A percentile compares a stretch with the other conserved stretches of the same genome.
These are phyloP conservation scores for Aphis craccivora DNA, from an alignment of 1,140 invertebrate species.

Conservation along the genomic window DNA sequence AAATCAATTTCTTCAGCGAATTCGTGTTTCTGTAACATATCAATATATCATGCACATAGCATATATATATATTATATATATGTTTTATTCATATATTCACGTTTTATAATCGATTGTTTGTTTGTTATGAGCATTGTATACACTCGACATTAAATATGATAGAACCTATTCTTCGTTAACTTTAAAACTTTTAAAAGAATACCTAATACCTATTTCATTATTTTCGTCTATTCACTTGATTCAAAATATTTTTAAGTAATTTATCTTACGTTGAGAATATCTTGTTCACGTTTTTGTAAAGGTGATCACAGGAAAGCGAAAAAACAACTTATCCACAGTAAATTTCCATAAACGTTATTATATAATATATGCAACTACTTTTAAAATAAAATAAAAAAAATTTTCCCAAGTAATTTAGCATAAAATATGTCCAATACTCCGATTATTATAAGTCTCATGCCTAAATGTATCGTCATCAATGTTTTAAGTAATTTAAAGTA, in stretches of 20 bases:
- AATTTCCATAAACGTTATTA: neutral
- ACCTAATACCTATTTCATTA: neutral
- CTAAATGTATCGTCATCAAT: neutral
- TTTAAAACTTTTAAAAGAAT: neutral
- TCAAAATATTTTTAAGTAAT: neutral
- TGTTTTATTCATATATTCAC: neutral
- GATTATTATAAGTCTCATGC: neutral
- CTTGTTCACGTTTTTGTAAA: neutral
- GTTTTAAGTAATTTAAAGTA: constrained; percentile 1
- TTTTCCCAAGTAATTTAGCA: neutral
- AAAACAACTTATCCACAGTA: neutral
- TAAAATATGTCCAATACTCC: neutral
- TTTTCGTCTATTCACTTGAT: neutral
- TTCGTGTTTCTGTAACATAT: constrained; percentile 10
- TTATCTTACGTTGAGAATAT: neutral
- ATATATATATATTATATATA: neutral
- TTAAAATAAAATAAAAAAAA: neutral
- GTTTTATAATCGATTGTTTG: neutral
- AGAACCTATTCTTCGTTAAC: neutral
- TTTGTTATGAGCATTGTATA: neutral
- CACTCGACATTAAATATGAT: neutral
- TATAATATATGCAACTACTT: neutral
- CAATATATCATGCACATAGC: neutral
- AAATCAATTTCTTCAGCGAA: neutral
- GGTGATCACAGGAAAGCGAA: neutral